Evolutionary conservation across 2,888 invertebrate genomes (phyloP).

Genomic region (Phyllotreta cruciferae): DNA sequence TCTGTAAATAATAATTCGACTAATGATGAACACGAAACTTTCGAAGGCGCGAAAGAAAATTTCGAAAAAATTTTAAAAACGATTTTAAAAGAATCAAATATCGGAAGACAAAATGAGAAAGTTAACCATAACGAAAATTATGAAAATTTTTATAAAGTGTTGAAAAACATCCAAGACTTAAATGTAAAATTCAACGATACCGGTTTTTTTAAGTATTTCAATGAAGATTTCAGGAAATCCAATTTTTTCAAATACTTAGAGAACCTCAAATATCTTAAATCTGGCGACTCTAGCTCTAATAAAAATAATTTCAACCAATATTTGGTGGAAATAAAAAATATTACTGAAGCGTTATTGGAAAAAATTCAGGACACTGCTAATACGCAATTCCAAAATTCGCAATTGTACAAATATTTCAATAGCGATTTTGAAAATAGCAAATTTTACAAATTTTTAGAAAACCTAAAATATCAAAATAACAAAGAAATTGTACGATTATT

Average conservation of each 20-base stretch:
- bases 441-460: slow-evolving; percentile 31
- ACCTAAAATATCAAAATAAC: background rate
- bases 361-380: slow-evolving; percentile 9
- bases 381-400: slow-evolving; percentile 14
- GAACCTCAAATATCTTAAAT: slow-evolving; percentile 8
- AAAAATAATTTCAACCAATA: slow-evolving; percentile 20
- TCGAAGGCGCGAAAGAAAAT: background rate
- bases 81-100: too few species aligned
- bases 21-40: background rate
- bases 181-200: slow-evolving; percentile 18
- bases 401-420: slow-evolving; percentile 30
- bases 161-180: slow-evolving; percentile 21
- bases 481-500: too few species aligned
- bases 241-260: slow-evolving; percentile 27
- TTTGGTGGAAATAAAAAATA: slow-evolving; percentile 15
- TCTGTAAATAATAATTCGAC: background rate
- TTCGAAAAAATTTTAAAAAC: background rate
- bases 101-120: background rate
- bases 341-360: slow-evolving; percentile 11
- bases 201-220: slow-evolving; percentile 24
- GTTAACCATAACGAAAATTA: slow-evolving; percentile 9
- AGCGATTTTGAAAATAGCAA: slow-evolving; percentile 29
- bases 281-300: slow-evolving; percentile 18
- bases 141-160: slow-evolving; percentile 32
- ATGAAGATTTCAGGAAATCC: slow-evolving; percentile 27